These are phyloP conservation scores for Urocynchramus pylzowi DNA, from an alignment of 2,113 vertebrate species.

Conservation along the genomic window DNA sequence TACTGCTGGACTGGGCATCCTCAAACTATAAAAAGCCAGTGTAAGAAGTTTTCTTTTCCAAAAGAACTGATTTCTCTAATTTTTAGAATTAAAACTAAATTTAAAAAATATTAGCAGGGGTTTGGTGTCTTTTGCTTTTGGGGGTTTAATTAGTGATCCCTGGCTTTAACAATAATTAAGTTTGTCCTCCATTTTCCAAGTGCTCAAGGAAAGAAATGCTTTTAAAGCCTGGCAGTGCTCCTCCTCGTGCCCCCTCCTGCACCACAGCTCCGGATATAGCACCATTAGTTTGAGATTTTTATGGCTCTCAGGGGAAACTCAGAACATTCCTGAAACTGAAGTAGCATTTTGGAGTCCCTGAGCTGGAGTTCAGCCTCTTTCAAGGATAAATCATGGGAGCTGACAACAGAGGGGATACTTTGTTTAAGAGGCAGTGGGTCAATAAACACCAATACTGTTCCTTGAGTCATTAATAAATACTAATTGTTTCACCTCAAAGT, in stretches of 20 bases:
- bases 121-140: neutral
- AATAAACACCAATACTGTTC: neutral
- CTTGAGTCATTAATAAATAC: neutral
- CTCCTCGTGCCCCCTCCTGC: neutral
- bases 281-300: neutral
- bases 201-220: neutral
- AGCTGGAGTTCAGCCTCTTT: neutral
- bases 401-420: neutral
- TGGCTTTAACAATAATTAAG: neutral
- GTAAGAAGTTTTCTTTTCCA: neutral
- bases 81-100: neutral
- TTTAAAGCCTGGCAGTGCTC: neutral
- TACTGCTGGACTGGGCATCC: neutral
- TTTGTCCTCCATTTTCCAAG: neutral
- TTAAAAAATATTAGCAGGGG: too few relatives aligned
- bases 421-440: neutral
- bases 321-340: slow-evolving; percentile 49
- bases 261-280: neutral
- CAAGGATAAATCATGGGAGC: neutral
- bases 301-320: neutral
- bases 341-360: slow-evolving; percentile 7
- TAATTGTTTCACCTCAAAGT: neutral
- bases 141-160: neutral
- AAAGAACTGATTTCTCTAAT: neutral
- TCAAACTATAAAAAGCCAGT: neutral